Percentiles rank a stretch among this genome's conserved stretches.
phyloP scores from a whole-genome alignment of 2,797 vertebrate genomes.

The Salarias fasciatus region DNA sequence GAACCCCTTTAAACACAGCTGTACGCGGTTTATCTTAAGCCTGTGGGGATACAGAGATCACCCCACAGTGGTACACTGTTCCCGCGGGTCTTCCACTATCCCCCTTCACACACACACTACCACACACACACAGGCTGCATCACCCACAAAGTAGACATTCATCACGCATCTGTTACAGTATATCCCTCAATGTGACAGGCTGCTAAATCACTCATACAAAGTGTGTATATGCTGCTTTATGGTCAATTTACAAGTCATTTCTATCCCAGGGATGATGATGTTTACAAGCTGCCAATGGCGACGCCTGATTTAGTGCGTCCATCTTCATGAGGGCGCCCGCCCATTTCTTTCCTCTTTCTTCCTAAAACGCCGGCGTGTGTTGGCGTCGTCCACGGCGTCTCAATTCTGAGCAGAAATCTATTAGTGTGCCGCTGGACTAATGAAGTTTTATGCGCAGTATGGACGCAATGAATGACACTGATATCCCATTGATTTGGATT shows the following conservation, averaged over 20 bases:
- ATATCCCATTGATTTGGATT: slow-evolving; percentile 71
- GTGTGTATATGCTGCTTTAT: slow-evolving; percentile 52
- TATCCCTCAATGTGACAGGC: slow-evolving; percentile 53
- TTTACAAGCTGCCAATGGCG: slow-evolving; percentile 74
- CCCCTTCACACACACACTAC: slow-evolving; percentile 12
- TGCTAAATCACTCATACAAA: slow-evolving; percentile 64
- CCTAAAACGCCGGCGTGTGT: slow-evolving; percentile 47
- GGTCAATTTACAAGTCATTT: slow-evolving; percentile 74
- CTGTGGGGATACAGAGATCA: slow-evolving; percentile 63
- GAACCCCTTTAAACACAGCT: slow-evolving; percentile 76
- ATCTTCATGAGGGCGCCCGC: slow-evolving; percentile 74
- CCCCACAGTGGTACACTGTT: slow-evolving; percentile 54
- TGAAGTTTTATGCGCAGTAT: slow-evolving; percentile 68
- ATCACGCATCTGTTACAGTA: slow-evolving; percentile 72
- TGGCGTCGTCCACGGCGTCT: slow-evolving; percentile 52
- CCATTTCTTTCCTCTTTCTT: slow-evolving; percentile 48
- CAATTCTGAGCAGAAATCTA: slow-evolving; percentile 56
- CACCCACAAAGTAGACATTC: slow-evolving; percentile 66
- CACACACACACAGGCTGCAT: slow-evolving; percentile 47
- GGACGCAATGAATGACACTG: slow-evolving; percentile 70
- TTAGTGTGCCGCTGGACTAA: slow-evolving; percentile 62
- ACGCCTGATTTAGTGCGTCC: slow-evolving; percentile 69
- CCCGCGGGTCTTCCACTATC: slow-evolving; percentile 59
- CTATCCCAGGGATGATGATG: slow-evolving; percentile 70
- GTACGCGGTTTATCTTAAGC: slow-evolving; percentile 68